phyloP scores from a whole-genome alignment of 2,888 invertebrate genomes.

The Dascillus cervinus region DNA sequence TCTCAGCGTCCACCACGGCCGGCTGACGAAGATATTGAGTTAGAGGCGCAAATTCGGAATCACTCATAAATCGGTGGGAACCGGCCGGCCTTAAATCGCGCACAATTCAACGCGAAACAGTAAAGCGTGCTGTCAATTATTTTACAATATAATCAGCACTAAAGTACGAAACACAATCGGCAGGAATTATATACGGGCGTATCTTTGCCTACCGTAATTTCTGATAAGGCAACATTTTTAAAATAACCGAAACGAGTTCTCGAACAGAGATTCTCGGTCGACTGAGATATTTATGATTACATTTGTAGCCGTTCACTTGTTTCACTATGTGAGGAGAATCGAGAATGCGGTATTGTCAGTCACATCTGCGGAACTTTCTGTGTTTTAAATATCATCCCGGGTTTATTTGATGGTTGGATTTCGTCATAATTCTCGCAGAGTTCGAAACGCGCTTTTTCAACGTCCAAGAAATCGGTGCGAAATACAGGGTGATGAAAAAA shows the following conservation, averaged over 20 bases:
- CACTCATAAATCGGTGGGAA: too few relatives aligned
- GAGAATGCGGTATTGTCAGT: conserved; percentile 37
- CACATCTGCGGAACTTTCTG: conserved; percentile 25
- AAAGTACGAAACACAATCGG: conserved; percentile 33
- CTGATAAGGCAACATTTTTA: conserved; percentile 37
- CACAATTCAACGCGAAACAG: conserved; percentile 16
- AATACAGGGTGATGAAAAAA: too few relatives aligned
- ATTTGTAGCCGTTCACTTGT: conserved; percentile 40
- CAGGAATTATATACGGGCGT: conserved; percentile 35
- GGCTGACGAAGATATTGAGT: too few relatives aligned
- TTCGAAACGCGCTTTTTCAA: too few relatives aligned
- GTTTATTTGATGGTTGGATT: too few relatives aligned
- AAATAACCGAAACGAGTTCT: conserved; percentile 36
- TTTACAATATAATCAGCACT: conserved; percentile 37
- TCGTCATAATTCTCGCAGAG: too few relatives aligned
- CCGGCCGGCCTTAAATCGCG: too few relatives aligned
- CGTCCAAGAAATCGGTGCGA: too few relatives aligned
- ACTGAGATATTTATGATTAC: conserved; percentile 39
- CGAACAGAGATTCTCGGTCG: conserved; percentile 29
- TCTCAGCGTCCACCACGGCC: too few relatives aligned
- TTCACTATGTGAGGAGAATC: conserved; percentile 38
- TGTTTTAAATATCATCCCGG: too few relatives aligned
- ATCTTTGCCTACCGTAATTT: conserved; percentile 37
- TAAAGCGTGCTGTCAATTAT: conserved; percentile 34
- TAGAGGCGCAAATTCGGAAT: too few relatives aligned